These are phyloP conservation scores for Scylla paramamosain DNA, from an alignment of 1,140 invertebrate genomes.

Conservation along the genomic window DNA sequence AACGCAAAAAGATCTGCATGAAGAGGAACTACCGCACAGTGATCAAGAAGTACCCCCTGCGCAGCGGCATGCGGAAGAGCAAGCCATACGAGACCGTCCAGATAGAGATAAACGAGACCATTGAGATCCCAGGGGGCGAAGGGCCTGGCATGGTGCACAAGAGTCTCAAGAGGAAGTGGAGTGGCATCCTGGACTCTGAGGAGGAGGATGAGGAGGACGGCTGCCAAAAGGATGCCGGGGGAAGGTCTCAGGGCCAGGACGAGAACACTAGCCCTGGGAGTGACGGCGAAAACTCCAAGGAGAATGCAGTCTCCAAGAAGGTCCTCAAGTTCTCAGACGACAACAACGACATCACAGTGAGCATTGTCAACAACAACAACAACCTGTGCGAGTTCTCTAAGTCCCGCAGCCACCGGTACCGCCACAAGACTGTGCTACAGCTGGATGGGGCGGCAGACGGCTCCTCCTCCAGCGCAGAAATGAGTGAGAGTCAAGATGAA, in stretches of 20 bases:
- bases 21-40: conserved; percentile 77
- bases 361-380: conserved; percentile 78
- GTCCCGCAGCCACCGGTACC: conserved; percentile 71
- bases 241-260: conserved; percentile 34
- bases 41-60: conserved; percentile 76
- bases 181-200: conserved; percentile 73
- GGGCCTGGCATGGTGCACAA: conserved; percentile 69
- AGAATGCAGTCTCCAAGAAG: conserved; percentile 71
- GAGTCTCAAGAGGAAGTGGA: conserved; percentile 77
- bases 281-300: conserved; percentile 63
- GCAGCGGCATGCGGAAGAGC: conserved; percentile 77
- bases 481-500: conserved; percentile 78
- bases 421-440: conserved; percentile 81
- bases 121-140: conserved; percentile 75
- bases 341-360: conserved; percentile 77
- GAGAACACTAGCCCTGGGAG: conserved; percentile 25
- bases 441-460: conserved; percentile 85
- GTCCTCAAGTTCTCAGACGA: conserved; percentile 77
- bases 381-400: conserved; percentile 77
- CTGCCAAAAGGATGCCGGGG: conserved; percentile 56
- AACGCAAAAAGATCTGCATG: conserved; percentile 76
- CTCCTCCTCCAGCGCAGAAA: conserved; percentile 69
- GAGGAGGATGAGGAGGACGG: conserved; percentile 67
- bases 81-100: conserved; percentile 77
- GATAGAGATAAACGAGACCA: conserved; percentile 78